phyloP scores from a whole-genome alignment of 2,113 vertebrate species.

The Corythornis madagascariensis region DNA sequence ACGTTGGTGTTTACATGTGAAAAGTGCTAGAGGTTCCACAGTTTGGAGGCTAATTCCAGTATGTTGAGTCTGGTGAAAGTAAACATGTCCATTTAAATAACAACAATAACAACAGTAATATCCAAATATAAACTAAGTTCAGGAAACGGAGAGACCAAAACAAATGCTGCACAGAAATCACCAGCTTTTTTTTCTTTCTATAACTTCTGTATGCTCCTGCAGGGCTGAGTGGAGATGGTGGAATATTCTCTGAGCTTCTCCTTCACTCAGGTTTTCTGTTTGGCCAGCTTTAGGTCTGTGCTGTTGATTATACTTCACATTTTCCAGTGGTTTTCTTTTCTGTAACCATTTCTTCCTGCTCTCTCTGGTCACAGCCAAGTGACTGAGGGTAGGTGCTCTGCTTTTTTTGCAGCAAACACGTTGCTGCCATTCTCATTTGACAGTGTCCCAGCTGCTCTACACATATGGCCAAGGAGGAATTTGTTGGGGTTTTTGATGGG shows the following conservation, averaged over 20 bases:
- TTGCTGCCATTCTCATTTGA: not conserved
- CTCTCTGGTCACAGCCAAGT: not conserved
- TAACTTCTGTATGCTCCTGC: not conserved
- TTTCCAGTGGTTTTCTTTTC: conserved; percentile 7
- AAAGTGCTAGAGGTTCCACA: not conserved
- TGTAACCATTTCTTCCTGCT: not conserved
- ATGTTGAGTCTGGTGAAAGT: not conserved
- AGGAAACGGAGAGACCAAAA: not conserved
- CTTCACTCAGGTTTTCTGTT: not conserved
- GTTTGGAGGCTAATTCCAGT: not conserved
- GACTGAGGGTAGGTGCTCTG: not conserved
- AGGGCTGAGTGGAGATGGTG: not conserved
- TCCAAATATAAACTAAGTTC: not conserved
- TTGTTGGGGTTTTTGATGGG: not conserved
- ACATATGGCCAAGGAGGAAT: not conserved
- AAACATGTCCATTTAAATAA: not conserved
- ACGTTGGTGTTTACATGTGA: not conserved
- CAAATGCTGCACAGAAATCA: not conserved
- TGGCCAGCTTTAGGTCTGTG: not conserved
- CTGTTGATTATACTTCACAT: not conserved
- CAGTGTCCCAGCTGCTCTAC: not conserved
- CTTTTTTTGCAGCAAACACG: not conserved
- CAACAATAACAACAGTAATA: not conserved
- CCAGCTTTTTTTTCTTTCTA: not conserved
- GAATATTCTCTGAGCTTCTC: not conserved